phyloP scores from a whole-genome alignment of 1,140 invertebrate species.

The Vanessa tameamea region DNA sequence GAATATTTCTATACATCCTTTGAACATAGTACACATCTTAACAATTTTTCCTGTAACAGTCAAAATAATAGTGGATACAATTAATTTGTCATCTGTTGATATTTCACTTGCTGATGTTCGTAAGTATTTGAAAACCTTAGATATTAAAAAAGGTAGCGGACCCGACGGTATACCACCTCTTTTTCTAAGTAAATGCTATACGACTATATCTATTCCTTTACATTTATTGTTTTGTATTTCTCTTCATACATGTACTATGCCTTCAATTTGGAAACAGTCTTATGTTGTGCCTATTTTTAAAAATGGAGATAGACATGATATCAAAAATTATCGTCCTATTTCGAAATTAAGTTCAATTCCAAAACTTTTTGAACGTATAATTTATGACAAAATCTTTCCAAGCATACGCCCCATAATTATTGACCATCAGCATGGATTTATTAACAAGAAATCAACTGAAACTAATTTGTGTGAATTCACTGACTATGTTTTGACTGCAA shows the following conservation, averaged over 20 bases:
- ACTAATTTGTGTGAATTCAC: constrained; percentile 19
- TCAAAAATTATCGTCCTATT: constrained; percentile 15
- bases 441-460: too few relatives aligned
- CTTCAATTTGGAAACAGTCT: constrained; percentile 7
- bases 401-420: constrained; percentile 7
- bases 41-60: background rate
- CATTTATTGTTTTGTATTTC: constrained; percentile 11
- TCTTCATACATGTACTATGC: constrained; percentile 7
- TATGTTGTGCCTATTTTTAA: constrained; percentile 9
- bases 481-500: constrained; percentile 7
- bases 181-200: constrained; percentile 9
- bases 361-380: constrained; percentile 13
- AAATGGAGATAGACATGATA: constrained; percentile 15
- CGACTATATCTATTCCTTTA: constrained; percentile 4
- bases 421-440: constrained; percentile 6
- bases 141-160: constrained; percentile 9
- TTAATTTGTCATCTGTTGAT: constrained; percentile 9
- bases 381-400: constrained; percentile 11
- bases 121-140: constrained; percentile 10
- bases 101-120: constrained; percentile 1
- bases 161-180: constrained; percentile 7
- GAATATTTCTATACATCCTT: constrained; percentile 10
- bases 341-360: constrained; percentile 14
- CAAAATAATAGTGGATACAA: constrained; percentile 2
- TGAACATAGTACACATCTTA: constrained; percentile 8